phyloP scores from a whole-genome alignment of 2,888 invertebrate genomes.

The Pogonocherus hispidulus region DNA sequence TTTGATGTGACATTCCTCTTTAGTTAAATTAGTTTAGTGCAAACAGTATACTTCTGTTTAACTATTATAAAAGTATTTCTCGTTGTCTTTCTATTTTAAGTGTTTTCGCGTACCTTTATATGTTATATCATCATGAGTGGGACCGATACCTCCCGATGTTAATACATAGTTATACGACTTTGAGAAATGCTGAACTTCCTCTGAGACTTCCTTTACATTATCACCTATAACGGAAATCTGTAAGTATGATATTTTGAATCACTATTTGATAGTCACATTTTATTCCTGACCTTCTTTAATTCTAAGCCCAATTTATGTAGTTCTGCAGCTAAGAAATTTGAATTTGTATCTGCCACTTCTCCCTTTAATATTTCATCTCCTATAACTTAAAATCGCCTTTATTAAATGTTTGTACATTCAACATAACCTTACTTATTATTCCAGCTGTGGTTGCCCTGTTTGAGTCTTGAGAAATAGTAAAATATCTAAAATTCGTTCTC shows the following conservation, averaged over 20 bases:
- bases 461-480: slow-evolving; percentile 14
- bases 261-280: slow-evolving; percentile 21
- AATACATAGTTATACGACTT: slow-evolving; percentile 76
- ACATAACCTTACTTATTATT: slow-evolving; percentile 54
- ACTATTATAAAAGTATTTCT: too few relatives aligned
- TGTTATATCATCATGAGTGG: slow-evolving; percentile 84
- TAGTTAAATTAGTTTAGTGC: too few relatives aligned
- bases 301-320: slow-evolving; percentile 76
- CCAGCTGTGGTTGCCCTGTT: slow-evolving; percentile 54
- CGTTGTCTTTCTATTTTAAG: too few relatives aligned
- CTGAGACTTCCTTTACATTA: slow-evolving; percentile 74
- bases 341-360: slow-evolving; percentile 79
- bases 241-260: slow-evolving; percentile 40
- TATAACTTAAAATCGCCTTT: slow-evolving; percentile 70
- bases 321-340: slow-evolving; percentile 74
- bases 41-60: too few relatives aligned
- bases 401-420: slow-evolving; percentile 6
- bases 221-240: slow-evolving; percentile 79
- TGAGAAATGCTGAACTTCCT: slow-evolving; percentile 76
- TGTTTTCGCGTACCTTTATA: slow-evolving; percentile 81
- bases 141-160: slow-evolving; percentile 84
- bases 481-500: background rate
- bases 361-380: slow-evolving; percentile 86
- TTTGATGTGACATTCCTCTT: too few relatives aligned
- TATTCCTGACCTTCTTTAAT: slow-evolving; percentile 70